Conservation (phyloP, 2,797 vertebrate species). For the Manis javanica region DNA sequence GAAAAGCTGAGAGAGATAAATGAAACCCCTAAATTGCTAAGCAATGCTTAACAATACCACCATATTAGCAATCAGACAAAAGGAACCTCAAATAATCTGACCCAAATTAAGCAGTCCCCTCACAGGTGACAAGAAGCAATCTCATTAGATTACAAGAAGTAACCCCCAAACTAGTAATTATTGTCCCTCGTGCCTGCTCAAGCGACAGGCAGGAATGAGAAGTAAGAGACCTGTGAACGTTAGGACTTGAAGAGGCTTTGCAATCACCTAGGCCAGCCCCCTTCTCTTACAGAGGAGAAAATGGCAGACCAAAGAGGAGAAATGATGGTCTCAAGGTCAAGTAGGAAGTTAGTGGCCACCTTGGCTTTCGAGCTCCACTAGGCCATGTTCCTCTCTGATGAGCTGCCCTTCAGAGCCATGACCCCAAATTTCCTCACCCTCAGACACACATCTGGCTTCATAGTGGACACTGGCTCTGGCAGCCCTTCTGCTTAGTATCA, state of each 20-base stretch:
- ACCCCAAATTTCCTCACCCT: neutral
- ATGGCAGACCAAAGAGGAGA: neutral
- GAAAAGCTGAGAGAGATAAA: neutral
- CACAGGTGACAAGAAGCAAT: neutral
- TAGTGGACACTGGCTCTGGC: neutral
- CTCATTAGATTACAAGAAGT: neutral
- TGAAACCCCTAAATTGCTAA: conserved; percentile 26
- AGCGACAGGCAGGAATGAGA: neutral
- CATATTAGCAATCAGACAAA: neutral
- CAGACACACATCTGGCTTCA: neutral
- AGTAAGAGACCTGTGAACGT: neutral
- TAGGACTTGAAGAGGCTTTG: neutral
- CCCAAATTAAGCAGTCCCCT: neutral
- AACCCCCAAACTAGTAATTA: neutral
- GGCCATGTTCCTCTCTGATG: neutral
- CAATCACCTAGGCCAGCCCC: too few species aligned
- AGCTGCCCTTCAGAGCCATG: neutral
- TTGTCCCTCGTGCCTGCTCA: neutral
- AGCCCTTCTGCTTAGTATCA: neutral
- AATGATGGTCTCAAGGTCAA: neutral
- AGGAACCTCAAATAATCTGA: neutral
- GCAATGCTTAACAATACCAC: neutral
- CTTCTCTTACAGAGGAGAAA: neutral
- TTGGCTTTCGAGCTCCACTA: neutral
- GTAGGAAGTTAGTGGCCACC: neutral